Percentiles rank a stretch among this genome's conserved stretches.
Evolutionary conservation across 2,797 vertebrate genomes (phyloP).

Genomic region (Myripristis jacobus): DNA sequence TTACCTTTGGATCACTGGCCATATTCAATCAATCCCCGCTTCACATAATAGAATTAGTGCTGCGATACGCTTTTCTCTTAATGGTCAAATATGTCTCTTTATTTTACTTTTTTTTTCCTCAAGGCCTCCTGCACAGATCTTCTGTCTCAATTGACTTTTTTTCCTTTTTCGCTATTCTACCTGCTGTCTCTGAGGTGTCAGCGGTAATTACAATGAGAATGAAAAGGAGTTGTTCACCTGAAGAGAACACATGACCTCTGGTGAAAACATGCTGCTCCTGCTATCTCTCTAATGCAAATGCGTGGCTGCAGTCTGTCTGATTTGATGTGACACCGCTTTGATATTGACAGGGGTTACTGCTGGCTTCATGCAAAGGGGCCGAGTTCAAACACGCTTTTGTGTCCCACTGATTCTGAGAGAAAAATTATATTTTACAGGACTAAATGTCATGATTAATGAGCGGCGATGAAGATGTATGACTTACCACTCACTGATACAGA

Average conservation of each 20-base stretch:
- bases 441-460: constrained; percentile 42
- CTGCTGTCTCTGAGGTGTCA: constrained; percentile 69
- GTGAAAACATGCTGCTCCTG: constrained; percentile 48
- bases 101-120: not conserved
- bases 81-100: constrained; percentile 50
- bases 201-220: constrained; percentile 73
- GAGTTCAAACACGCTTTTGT: constrained; percentile 33
- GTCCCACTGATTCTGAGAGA: constrained; percentile 21
- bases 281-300: constrained; percentile 53
- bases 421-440: constrained; percentile 24
- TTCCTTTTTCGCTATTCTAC: constrained; percentile 48
- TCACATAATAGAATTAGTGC: constrained; percentile 77
- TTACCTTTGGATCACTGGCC: constrained; percentile 85
- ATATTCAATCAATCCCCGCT: constrained; percentile 72
- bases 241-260: constrained; percentile 63
- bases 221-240: constrained; percentile 70
- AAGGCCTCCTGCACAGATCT: constrained; percentile 9
- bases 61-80: constrained; percentile 36
- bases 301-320: constrained; percentile 41
- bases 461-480: constrained; percentile 19
- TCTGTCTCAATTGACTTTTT: constrained; percentile 48
- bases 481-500: constrained; percentile 22
- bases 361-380: not conserved
- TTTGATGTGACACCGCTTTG: constrained; percentile 42
- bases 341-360: constrained; percentile 24